These are phyloP conservation scores for Pangasianodon gigas DNA, from an alignment of 2,113 vertebrate genomes.

Conservation along the genomic window DNA sequence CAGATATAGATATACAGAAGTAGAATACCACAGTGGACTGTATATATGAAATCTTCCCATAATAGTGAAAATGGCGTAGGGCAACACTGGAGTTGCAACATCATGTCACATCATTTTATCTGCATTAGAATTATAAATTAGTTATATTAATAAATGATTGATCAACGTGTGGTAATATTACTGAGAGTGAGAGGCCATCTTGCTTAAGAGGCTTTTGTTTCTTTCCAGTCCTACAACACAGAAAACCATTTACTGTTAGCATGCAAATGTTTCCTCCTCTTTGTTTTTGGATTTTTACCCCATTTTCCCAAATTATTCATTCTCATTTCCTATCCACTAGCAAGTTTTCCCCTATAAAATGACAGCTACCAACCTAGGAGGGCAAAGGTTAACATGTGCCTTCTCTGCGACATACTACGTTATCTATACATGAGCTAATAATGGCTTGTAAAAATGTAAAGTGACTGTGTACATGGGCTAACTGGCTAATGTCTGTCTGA, in stretches of 20 bases:
- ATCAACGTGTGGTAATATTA: slow-evolving; percentile 38
- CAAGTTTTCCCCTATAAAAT: neutral
- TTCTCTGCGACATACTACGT: neutral
- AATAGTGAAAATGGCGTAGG: neutral
- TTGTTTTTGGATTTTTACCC: neutral
- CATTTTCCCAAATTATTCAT: neutral
- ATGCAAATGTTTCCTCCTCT: slow-evolving; percentile 14
- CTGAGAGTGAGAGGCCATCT: slow-evolving; percentile 47
- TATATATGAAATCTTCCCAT: neutral
- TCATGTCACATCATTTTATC: slow-evolving; percentile 4
- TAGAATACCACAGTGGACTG: neutral
- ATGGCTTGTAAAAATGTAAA: neutral
- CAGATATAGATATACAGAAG: neutral
- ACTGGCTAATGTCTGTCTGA: neutral
- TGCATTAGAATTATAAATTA: neutral
- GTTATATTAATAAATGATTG: slow-evolving; percentile 24
- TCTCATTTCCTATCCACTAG: neutral
- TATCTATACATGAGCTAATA: neutral
- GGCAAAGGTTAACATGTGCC: neutral
- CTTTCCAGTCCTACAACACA: slow-evolving; percentile 50
- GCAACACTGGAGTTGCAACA: slow-evolving; percentile 2
- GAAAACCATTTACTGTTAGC: slow-evolving; percentile 34
- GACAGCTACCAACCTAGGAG: neutral
- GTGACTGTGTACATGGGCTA: neutral
- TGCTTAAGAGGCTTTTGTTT: slow-evolving; percentile 48